Conservation (phyloP, 2,113 vertebrate genomes). For the Falcunculus frontatus region DNA sequence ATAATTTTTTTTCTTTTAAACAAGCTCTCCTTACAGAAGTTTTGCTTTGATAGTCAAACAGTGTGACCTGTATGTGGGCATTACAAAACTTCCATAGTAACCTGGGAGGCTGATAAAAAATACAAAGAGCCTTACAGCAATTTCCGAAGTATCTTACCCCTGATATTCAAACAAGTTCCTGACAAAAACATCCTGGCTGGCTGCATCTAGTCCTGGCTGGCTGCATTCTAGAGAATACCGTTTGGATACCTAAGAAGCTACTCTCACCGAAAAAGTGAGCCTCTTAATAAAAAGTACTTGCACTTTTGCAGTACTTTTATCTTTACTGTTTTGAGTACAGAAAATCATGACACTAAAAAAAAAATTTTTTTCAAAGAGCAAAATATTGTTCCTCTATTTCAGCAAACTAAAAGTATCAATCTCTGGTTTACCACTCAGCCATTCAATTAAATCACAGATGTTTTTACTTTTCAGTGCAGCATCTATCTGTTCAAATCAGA, state of each 20-base stretch:
- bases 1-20: neutral
- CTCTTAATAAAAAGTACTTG: neutral
- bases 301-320: neutral
- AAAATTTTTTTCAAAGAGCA: neutral
- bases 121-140: neutral
- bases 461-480: neutral
- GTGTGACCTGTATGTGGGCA: neutral
- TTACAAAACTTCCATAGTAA: neutral
- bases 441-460: neutral
- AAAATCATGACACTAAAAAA: neutral
- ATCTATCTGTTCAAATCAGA: neutral
- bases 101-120: neutral
- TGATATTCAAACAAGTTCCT: neutral
- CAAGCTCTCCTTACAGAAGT: neutral
- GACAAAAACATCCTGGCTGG: neutral
- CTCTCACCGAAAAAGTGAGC: neutral
- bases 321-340: neutral
- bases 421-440: neutral
- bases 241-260: neutral
- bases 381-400: neutral
- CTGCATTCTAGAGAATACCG: neutral
- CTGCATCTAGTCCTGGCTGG: neutral
- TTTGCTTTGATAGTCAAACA: neutral
- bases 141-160: neutral
- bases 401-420: neutral